Evolutionary conservation across 53 echinoderm and acorn worm genomes (phyloP), one percentile per base, ranked within the genome.

Genomic region (Arbacia lixula): DNA sequence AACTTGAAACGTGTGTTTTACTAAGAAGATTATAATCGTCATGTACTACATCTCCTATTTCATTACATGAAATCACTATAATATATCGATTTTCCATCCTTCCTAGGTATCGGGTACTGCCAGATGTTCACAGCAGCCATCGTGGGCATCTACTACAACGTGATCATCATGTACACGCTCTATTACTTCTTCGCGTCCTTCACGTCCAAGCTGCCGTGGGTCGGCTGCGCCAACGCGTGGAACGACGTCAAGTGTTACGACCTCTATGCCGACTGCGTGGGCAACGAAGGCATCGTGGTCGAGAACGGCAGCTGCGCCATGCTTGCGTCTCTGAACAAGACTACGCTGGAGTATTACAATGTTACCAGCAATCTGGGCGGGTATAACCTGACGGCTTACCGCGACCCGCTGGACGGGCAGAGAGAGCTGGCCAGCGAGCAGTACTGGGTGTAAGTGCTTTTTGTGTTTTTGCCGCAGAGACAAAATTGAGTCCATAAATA

Each of bases 371-470:
- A 93, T 57, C 87, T 88, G 38, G 95, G 90, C 66, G 85, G 86
- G 42, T 93, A 53, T 36, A 90, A 94, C 43, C 0, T 68, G 1
- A 63, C 93, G 12, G 46, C 12, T 1, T 98, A 98, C 83, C 64
- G 72, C 0, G 94, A 98, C 43, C 94, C 92, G 0, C 66, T 93
- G 25, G 40, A 36, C 32, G 80, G 68, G 1, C 5, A 35, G n/a
- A 85, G 98, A 31, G 77, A 61, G 53, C 71, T 87, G 2, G 83
- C 94, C 16, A 92, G 92, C 38, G 94, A 98, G 73, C 94, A 98
- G 39, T 98, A 93, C 33, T 98, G 92, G 92, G 94, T 90, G 98
- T 98, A 84, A 88, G 98, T n/a, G n/a, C n/a, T n/a, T n/a, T n/a
- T n/a, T n/a, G n/a, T n/a, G n/a, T n/a, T n/a, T n/a, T n/a, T n/a